phyloP scores from a whole-genome alignment of 1,140 invertebrate genomes.

The Laodelphax striatellus region DNA sequence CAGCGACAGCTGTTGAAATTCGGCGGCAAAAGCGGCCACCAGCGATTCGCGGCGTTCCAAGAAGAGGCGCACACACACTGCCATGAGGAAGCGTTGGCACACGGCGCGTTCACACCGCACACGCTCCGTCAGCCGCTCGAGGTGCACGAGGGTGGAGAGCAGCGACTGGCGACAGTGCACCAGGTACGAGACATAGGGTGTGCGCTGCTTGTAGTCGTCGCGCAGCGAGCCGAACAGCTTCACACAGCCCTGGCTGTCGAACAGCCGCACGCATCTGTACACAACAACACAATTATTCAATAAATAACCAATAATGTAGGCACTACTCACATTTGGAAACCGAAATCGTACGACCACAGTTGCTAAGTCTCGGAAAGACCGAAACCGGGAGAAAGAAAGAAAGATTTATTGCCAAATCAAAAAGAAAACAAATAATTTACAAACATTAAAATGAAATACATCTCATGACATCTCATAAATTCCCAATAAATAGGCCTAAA shows the following conservation, averaged over 20 bases:
- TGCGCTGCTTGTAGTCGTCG: constrained; percentile 66
- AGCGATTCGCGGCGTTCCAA: constrained; percentile 56
- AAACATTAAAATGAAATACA: too few relatives aligned
- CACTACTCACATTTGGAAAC: too few relatives aligned
- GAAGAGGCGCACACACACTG: constrained; percentile 67
- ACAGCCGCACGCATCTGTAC: constrained; percentile 40
- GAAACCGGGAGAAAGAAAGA: too few relatives aligned
- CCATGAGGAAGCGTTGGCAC: constrained; percentile 64
- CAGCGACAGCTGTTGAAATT: constrained; percentile 61
- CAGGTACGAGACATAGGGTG: constrained; percentile 76
- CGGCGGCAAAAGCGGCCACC: constrained; percentile 54
- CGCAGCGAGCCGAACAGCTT: constrained; percentile 67
- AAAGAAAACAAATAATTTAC: too few relatives aligned
- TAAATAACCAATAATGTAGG: too few relatives aligned
- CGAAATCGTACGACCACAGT: too few relatives aligned
- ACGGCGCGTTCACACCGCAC: constrained; percentile 57
- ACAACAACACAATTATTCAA: too few relatives aligned
- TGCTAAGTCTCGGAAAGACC: too few relatives aligned
- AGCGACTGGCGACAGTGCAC: constrained; percentile 71
- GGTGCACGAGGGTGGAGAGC: constrained; percentile 62
- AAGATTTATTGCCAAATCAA: too few relatives aligned
- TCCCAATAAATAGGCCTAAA: too few relatives aligned
- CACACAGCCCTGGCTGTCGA: constrained; percentile 59
- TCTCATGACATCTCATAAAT: too few relatives aligned
- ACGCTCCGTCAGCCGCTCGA: constrained; percentile 55